Conservation (phyloP, 2,113 vertebrate genomes). For the Protobothrops mucrosquamatus region DNA sequence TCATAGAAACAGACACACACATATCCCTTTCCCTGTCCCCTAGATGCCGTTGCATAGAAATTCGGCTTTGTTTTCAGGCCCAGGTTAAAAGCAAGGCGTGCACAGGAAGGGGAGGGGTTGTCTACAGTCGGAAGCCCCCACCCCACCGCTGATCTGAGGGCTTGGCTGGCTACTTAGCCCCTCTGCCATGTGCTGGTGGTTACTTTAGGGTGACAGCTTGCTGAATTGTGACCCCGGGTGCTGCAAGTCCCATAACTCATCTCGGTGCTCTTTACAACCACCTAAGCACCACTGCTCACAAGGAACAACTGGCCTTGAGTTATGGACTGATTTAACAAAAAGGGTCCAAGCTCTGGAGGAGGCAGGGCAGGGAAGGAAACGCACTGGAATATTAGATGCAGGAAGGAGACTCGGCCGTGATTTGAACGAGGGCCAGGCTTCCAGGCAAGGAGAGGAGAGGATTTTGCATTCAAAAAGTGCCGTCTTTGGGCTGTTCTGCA, state of each 20-base stretch:
- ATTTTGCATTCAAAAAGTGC: background rate
- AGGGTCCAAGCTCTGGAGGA: too few relatives aligned
- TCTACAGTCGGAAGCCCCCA: background rate
- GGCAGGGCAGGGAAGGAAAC: background rate
- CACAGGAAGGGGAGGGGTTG: too few relatives aligned
- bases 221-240: background rate
- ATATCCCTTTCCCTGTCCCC: background rate
- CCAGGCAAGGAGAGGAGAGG: background rate
- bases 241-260: background rate
- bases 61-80: background rate
- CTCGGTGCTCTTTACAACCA: background rate
- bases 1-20: background rate
- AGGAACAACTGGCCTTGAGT: background rate
- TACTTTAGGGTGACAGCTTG: background rate
- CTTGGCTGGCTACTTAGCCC: background rate
- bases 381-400: background rate
- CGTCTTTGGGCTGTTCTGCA: background rate
- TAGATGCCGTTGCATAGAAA: background rate
- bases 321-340: background rate
- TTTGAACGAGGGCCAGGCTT: background rate
- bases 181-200: background rate
- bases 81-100: too few relatives aligned
- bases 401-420: background rate
- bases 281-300: background rate
- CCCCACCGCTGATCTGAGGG: background rate